A percentile compares a stretch with the other conserved stretches of the same genome.
Conservation (phyloP, 1,140 invertebrate species). For the Sesamia nonagrioides region DNA sequence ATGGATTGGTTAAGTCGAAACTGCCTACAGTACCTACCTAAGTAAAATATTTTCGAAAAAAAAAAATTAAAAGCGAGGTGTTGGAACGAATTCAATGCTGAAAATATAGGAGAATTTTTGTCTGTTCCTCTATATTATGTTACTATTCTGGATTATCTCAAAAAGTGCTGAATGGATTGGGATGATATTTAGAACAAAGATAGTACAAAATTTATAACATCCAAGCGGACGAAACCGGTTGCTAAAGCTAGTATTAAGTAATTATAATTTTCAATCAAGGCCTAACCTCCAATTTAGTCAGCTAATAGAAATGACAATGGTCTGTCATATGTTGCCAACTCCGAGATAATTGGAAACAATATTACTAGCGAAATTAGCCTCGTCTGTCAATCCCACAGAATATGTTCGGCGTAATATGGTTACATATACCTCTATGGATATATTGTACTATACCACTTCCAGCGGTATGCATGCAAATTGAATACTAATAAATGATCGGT, state of each 20-base stretch:
- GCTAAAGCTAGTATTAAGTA: too few relatives aligned
- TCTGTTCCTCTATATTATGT: too few relatives aligned
- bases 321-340: slow-evolving; percentile 31
- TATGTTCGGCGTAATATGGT: background rate
- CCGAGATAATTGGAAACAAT: slow-evolving; percentile 39
- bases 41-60: too few relatives aligned
- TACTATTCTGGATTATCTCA: background rate
- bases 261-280: slow-evolving; percentile 4
- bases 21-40: too few relatives aligned
- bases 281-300: slow-evolving; percentile 2
- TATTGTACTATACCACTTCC: background rate
- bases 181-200: too few relatives aligned
- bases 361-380: slow-evolving; percentile 29
- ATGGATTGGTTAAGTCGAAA: too few relatives aligned
- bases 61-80: too few relatives aligned
- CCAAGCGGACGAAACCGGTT: too few relatives aligned
- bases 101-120: too few relatives aligned
- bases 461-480: slow-evolving; percentile 8
- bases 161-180: too few relatives aligned
- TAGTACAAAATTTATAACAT: too few relatives aligned
- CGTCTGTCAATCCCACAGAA: slow-evolving; percentile 15
- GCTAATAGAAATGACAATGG: slow-evolving; percentile 12
- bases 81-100: too few relatives aligned
- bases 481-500: slow-evolving; percentile 20
- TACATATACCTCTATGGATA: background rate